Evolutionary conservation across 2,888 invertebrate genomes (phyloP), one percentile per base, ranked within the genome.

Genomic region (Brachyptera putata): DNA sequence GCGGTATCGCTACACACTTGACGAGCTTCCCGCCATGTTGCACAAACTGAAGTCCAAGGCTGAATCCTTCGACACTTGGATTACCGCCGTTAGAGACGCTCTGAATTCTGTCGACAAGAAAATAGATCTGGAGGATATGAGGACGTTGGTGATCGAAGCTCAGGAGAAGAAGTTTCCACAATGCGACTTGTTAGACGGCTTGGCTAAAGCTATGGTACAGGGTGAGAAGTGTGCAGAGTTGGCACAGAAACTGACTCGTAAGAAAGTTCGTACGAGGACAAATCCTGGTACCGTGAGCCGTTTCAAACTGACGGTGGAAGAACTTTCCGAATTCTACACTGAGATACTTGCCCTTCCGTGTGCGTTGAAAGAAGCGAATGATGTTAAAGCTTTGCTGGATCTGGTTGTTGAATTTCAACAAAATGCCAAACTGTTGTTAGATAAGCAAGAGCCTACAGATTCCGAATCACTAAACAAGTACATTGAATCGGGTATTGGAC

Each of bases 31-130:
- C 0, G 82, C 88, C 26, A 90, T 98, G 90, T 74, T 97, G 67
- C 86, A 91, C 68, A 86, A 89, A 66, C 77, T 99, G 5, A 91
- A 94, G 76, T 79, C 84, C 21, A 87, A 94, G 68, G 93, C 95
- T 0, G 94, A 94, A 70, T 86, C 89, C 57, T 96, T 94, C 77
- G 92, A 95, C 71, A 86, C 87, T 62, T 98, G 97, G 97, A 86
- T 89, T 0, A 84, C 85, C 59, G 85, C 87, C 57, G 93, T 94
- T 4, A 89, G 89, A 69, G 86, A 87, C 70, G 92, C 91, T 0
- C 78, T 95, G 56, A 14, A 9, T 1, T n/a, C 3, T 3, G 3
- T n/a, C 2, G 1, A 1, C 5, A n/a, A 46, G 22, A 16, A 21
- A 2, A 16, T 21, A 21, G 24, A 7, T 4, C 73, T 91, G 36